These are phyloP conservation scores for Hermetia illucens DNA, from an alignment of 1,140 invertebrate species.

Conservation along the genomic window DNA sequence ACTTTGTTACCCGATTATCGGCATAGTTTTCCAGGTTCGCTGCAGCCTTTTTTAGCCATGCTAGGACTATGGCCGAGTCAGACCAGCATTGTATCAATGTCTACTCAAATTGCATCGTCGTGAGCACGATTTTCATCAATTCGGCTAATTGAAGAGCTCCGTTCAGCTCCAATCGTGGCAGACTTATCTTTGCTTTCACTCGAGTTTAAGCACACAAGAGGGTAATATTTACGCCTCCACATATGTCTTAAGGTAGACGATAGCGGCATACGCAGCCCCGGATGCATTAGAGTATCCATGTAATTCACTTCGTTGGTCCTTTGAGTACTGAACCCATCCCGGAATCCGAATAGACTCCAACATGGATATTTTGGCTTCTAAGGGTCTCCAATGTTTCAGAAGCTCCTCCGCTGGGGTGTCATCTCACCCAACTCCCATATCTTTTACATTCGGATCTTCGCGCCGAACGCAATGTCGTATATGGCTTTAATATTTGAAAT, in stretches of 20 bases:
- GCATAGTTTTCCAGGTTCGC: conserved; percentile 29
- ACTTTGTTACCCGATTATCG: conserved; percentile 20
- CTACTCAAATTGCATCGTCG: background rate
- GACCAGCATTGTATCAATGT: conserved; percentile 6
- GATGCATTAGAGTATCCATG: conserved; percentile 17
- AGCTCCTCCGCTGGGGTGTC: too few species aligned
- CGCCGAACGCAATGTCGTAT: too few species aligned
- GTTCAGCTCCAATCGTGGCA: too few species aligned
- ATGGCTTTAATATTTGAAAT: too few species aligned
- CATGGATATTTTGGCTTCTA: background rate
- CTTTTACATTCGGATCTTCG: too few species aligned
- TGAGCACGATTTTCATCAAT: too few species aligned
- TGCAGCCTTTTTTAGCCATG: too few species aligned
- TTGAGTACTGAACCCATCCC: background rate
- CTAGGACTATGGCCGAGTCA: conserved; percentile 14
- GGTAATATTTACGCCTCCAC: conserved; percentile 21
- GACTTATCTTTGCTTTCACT: conserved; percentile 7
- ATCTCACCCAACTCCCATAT: too few species aligned
- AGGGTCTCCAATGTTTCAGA: too few species aligned
- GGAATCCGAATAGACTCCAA: background rate
- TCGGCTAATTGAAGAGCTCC: too few species aligned
- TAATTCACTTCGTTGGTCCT: too few species aligned
- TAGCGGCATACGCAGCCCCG: conserved; percentile 10
- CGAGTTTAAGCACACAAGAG: conserved; percentile 18
- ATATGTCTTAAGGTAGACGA: conserved; percentile 14